Percentiles rank a stretch among this genome's conserved stretches.
Evolutionary conservation across 2,888 invertebrate species (phyloP).

Genomic region (Nebria brevicollis): DNA sequence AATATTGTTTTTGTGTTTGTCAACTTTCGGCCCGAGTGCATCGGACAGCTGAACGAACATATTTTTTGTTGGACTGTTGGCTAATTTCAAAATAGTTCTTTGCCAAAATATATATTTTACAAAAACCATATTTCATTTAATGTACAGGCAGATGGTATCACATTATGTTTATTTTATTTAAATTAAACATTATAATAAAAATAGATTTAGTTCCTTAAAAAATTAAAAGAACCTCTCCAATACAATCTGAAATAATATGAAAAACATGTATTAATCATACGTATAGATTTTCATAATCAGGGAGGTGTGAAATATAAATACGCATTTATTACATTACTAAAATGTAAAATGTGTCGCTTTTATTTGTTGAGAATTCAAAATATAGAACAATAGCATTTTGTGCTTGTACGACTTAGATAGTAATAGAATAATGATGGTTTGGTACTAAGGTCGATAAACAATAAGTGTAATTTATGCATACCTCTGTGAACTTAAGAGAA

Average conservation of each 20-base stretch:
- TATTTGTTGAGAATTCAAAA: no score
- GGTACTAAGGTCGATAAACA: no score
- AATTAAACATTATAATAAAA: background rate
- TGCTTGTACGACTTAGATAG: no score
- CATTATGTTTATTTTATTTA: background rate
- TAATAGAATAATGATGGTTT: no score
- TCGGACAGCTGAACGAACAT: background rate
- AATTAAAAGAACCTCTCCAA: background rate
- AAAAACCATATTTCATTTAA: no score
- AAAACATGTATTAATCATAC: background rate
- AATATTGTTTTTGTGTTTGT: background rate
- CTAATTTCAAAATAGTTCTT: background rate
- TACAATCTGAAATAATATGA: background rate
- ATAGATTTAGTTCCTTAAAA: background rate
- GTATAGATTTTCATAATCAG: no score
- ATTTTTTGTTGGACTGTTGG: background rate
- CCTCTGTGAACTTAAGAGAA: no score
- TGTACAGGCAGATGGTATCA: background rate
- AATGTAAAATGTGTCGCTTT: no score
- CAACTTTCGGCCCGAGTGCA: background rate
- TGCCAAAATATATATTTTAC: background rate
- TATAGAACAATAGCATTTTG: no score
- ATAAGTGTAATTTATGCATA: no score
- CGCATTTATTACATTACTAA: no score
- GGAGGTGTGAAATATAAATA: no score